Percentiles rank a stretch among this genome's conserved stretches.
Conservation (phyloP, 2,113 vertebrate genomes). For the Bufo bufo region DNA sequence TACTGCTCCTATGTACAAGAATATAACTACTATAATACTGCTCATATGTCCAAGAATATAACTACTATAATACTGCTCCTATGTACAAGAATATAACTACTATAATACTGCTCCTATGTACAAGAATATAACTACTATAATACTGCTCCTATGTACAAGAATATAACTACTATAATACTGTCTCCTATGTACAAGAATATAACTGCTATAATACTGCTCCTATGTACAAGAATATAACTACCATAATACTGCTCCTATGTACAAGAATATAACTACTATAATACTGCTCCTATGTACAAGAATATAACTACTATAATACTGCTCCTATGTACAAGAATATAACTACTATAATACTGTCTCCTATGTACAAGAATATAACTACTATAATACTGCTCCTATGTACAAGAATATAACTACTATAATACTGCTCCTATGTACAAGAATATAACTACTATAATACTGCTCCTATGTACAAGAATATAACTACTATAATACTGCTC, state of each 20-base stretch:
- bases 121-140: too few species aligned
- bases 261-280: background rate
- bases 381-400: background rate
- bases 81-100: background rate
- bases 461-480: background rate
- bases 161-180: too few species aligned
- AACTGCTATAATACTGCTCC: too few species aligned
- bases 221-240: too few species aligned
- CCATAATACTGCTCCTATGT: too few species aligned
- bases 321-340: background rate
- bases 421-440: too few species aligned
- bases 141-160: too few species aligned
- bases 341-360: background rate
- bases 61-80: background rate
- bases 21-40: background rate
- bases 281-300: background rate
- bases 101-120: background rate
- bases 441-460: background rate
- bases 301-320: too few species aligned
- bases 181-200: too few species aligned
- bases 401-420: background rate
- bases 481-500: background rate
- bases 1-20: background rate
- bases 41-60: background rate
- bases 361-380: background rate